Evolutionary conservation across 2,888 invertebrate species (phyloP).

Genomic region (Pollenia griseotomentosa): DNA sequence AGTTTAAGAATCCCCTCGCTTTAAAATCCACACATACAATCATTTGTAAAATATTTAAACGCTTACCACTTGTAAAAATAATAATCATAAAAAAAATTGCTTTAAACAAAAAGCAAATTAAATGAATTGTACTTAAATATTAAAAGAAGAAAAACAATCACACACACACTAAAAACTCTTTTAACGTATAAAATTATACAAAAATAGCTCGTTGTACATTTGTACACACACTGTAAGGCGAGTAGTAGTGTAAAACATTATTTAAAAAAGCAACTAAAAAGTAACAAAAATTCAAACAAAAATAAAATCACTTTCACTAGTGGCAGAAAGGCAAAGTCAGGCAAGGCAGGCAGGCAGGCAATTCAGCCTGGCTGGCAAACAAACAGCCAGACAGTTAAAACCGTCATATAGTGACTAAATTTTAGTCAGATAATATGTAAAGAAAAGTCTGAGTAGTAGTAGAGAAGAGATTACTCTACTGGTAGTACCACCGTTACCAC

Average conservation of each 20-base stretch:
- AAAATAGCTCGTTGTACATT: conserved; percentile 14
- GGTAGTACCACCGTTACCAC: conserved; percentile 1
- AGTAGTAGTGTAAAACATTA: conserved; percentile 52
- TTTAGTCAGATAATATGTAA: conserved; percentile 23
- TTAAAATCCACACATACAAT: conserved; percentile 1
- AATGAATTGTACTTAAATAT: conserved; percentile 71
- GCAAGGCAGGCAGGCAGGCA: conserved; percentile 44
- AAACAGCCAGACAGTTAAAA: conserved; percentile 2
- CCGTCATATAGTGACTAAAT: no score
- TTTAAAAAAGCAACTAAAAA: conserved; percentile 26
- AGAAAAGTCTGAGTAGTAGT: background rate
- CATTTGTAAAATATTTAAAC: conserved; percentile 64
- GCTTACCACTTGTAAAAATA: conserved; percentile 64
- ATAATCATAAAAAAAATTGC: conserved; percentile 54
- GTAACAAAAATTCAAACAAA: conserved; percentile 76
- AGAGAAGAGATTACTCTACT: conserved; percentile 7
- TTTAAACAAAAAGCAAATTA: conserved; percentile 63
- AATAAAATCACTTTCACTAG: conserved; percentile 83
- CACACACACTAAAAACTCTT: conserved; percentile 22
- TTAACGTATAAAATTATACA: conserved; percentile 23
- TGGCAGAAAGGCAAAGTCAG: conserved; percentile 63
- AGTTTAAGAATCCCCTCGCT: conserved; percentile 40
- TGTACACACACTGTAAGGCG: conserved; percentile 5
- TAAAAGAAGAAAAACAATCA: conserved; percentile 29
- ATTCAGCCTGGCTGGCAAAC: conserved; percentile 9